Evolutionary conservation across 2,113 vertebrate species (phyloP).

Genomic region (Laterallus jamaicensis): DNA sequence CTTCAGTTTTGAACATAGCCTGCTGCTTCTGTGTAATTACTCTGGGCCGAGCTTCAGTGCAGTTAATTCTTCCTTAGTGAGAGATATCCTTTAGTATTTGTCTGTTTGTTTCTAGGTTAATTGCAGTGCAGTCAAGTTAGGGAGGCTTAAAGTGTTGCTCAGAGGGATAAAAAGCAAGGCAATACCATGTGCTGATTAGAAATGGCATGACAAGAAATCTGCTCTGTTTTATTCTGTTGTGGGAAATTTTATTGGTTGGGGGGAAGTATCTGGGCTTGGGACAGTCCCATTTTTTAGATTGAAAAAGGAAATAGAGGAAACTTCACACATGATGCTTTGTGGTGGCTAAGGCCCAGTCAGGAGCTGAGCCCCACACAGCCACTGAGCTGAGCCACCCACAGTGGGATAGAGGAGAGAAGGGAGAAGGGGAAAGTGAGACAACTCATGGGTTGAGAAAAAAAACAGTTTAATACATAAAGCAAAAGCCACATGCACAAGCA

Average conservation of each 20-base stretch:
- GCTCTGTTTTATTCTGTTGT: background rate
- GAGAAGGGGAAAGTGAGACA: background rate
- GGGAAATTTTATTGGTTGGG: background rate
- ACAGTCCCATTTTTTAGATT: background rate
- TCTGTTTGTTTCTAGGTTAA: background rate
- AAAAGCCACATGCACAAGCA: fast-evolving
- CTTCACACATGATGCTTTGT: background rate
- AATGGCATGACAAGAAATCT: background rate
- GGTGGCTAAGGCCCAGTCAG: background rate
- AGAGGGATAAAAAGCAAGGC: background rate
- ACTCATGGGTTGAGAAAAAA: background rate
- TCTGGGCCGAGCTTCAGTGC: background rate
- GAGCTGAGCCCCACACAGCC: background rate
- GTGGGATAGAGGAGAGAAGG: background rate
- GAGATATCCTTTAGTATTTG: background rate
- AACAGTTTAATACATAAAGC: background rate
- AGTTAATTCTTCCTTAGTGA: background rate
- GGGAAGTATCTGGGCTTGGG: background rate
- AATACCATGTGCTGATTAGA: background rate
- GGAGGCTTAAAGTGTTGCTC: background rate
- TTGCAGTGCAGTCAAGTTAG: background rate
- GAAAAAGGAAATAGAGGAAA: background rate
- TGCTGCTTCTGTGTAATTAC: background rate
- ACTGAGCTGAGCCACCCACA: fast-evolving
- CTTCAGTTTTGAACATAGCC: background rate